These are phyloP conservation scores for Lepidocyrtinus sp. DNA, from an alignment of 2,888 invertebrate species.

Conservation along the genomic window DNA sequence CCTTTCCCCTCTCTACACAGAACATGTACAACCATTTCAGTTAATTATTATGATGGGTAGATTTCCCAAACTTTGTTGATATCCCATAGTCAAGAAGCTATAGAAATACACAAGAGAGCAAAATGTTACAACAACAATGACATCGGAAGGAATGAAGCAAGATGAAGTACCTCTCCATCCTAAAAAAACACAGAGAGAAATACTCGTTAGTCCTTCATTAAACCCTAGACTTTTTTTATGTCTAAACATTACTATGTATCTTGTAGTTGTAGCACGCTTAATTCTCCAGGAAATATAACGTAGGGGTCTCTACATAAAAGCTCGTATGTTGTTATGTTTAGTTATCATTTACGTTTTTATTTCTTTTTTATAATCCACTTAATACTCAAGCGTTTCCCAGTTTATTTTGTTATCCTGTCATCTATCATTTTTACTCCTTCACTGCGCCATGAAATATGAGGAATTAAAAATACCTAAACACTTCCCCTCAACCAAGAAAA, in stretches of 20 bases:
- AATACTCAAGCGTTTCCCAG: not conserved
- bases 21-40: not conserved
- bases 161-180: constrained; percentile 36
- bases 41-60: not conserved
- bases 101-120: not conserved
- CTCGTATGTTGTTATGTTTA: not conserved
- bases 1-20: not conserved
- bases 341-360: not conserved
- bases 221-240: not conserved
- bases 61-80: not conserved
- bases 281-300: constrained; percentile 1
- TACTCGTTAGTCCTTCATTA: constrained; percentile 46
- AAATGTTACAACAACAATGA: constrained; percentile 2
- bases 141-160: constrained; percentile 19
- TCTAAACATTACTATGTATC: constrained; percentile 19
- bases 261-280: constrained; percentile 3
- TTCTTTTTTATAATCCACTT: constrained; percentile 8
- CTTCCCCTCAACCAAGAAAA: no score
- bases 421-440: not conserved
- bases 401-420: not conserved
- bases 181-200: constrained; percentile 20
- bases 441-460: not conserved
- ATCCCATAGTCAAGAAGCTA: not conserved
- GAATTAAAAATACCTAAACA: constrained; percentile 1
- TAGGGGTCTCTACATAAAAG: not conserved